Base-by-base conservation (phyloP, 2,797 vertebrate species). In the Gymnodraco acuticeps region DNA sequence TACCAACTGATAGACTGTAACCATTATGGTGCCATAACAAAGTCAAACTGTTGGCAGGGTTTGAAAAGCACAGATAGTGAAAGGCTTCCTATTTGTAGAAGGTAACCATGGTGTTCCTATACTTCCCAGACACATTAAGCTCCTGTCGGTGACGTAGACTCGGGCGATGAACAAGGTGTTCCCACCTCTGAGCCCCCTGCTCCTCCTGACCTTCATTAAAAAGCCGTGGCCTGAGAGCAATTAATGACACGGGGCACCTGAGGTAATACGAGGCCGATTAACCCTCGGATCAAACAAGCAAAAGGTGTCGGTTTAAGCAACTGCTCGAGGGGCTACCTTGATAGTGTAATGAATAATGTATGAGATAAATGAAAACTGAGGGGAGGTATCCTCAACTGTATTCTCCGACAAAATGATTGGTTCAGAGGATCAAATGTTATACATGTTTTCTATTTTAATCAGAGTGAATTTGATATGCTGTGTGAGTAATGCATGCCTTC, bases 231-330 rank as follows among this genome's bases (percentile, higher is more conserved):
- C 92, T 89, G 88, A 89, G 42, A 92, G 94, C 95, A 95, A 96
- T 95, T 95, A 96, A 96, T 95, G 95, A 76, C 77, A 70, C 2
- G n/a, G 65, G 78, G 65, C 94, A 56, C 58, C 82, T 88, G 94
- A 94, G 93, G 95, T 95, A 95, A 96, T 95, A 94, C 88, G 92
- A 92, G 93, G 90, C 94, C 91, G 95, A 96, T 96, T 97, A 96
- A 96, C 96, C 96, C 90, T 89, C 78, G 89, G 95, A 94, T 95
- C 95, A 95, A 94, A 95, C 91, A 92, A 94, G 95, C 94, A 94
- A 95, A 95, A 94, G 90, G 92, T 85, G 51, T 95, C 90, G 94
- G 93, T 96, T 96, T 95, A 95, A 96, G 89, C 91, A 93, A 94
- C 92, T 95, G 93, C 94, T 86, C 89, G 89, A 91, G 83, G 54